A percentile compares a stretch with the other conserved stretches of the same genome.
phyloP scores from a whole-genome alignment of 2,113 vertebrate genomes.

The Rhadina sibilatrix region DNA sequence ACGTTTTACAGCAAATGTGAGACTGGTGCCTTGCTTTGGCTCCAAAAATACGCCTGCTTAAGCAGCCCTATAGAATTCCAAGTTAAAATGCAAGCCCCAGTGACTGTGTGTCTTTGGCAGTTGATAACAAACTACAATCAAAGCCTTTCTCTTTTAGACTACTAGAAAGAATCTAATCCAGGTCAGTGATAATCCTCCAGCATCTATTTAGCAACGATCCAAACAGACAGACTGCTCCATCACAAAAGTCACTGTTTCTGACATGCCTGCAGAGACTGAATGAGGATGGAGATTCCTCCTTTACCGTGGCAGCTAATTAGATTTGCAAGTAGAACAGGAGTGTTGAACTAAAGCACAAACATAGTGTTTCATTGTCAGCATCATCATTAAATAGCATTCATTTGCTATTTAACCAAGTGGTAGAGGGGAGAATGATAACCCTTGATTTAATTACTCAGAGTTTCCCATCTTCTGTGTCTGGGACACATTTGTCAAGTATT shows the following conservation, averaged over 20 bases:
- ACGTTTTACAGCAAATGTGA: neutral
- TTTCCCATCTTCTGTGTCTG: neutral
- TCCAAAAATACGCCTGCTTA: neutral
- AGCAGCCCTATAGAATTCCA: conserved; percentile 18
- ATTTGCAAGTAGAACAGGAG: neutral
- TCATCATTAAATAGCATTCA: neutral
- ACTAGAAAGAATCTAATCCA: conserved; percentile 40
- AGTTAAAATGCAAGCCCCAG: conserved; percentile 53
- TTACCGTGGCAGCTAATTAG: neutral
- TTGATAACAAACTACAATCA: conserved; percentile 50
- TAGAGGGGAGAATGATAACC: neutral
- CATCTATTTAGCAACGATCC: neutral
- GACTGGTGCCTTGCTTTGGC: neutral
- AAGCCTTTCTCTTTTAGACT: conserved; percentile 46
- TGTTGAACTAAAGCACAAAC: neutral
- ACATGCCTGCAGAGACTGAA: neutral
- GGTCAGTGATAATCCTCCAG: conserved; percentile 33
- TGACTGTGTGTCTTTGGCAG: neutral
- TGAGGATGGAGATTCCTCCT: neutral
- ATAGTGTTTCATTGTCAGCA: neutral
- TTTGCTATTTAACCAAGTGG: neutral
- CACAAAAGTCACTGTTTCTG: neutral
- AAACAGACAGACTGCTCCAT: conserved; percentile 4
- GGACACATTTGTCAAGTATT: neutral
- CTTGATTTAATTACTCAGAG: neutral